Evolutionary conservation across 2,797 vertebrate species (phyloP), one percentile per base, ranked within the genome.

Genomic region (Falco columbarius): DNA sequence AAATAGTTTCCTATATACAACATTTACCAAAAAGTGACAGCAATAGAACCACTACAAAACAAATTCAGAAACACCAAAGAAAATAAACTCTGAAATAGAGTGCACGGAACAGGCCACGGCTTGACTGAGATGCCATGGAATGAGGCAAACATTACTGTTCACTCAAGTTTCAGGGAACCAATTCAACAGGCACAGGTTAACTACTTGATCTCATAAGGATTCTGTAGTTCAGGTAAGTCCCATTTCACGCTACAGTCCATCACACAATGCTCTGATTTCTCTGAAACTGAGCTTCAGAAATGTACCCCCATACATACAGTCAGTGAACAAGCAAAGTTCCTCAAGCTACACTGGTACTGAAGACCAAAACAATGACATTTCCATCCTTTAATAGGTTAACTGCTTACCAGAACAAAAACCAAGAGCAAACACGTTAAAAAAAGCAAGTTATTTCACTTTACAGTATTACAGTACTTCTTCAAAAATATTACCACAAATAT

Each of bases 261-360:
- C 51, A n/a, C 44, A 76, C 21, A 56, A 22, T 22, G 29, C 34
- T n/a, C 42, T 36, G 5, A 42, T 38, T 55, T 17, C 4, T 32
- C 42, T 47, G 44, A 77, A 81, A 74, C 8, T 58, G 52, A 87
- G 59, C 62, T 70, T 84, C 58, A 85, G 54, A 85, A 74, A 56
- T 4, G 10, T 15, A 59, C 2, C 10, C 13, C 1, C 13, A 5
- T 8, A 5, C 4, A 19, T 3, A 30, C 4, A 36, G 8, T 16
- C 44, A 62, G 14, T 7, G 62, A 93, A 62, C 13, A 40, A 74
- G 61, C 9, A 6, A 49, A 44, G 23, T 27, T 70, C 19, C 47
- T 77, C 34, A 32, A 93, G 44, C 47, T 72, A 36, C 19, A 5
- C 10, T 29, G 32, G 23, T 38, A 59, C 9, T 40, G 24, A 75